phyloP scores from a whole-genome alignment of 1,140 invertebrate genomes.

The Anthonomus grandis region DNA sequence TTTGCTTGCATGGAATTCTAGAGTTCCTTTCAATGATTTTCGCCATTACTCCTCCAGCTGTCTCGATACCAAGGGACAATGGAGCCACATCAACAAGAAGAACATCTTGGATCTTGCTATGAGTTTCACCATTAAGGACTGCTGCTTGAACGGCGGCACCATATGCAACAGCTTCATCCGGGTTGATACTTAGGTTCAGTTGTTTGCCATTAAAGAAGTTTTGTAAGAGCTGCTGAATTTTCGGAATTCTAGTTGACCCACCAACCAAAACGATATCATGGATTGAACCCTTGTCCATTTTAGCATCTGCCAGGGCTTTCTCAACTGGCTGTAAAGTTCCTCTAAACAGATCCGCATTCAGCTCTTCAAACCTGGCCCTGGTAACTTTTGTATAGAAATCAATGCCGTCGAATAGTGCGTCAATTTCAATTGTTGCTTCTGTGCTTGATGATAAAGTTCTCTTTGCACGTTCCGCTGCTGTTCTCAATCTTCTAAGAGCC shows the following conservation, averaged over 20 bases:
- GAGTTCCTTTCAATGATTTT: conserved; percentile 63
- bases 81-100: conserved; percentile 56
- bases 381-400: conserved; percentile 56
- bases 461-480: conserved; percentile 58
- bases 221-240: conserved; percentile 53
- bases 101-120: conserved; percentile 52
- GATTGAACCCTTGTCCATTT: conserved; percentile 63
- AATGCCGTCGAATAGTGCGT: conserved; percentile 52
- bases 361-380: conserved; percentile 57
- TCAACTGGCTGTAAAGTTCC: conserved; percentile 56
- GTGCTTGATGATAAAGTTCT: conserved; percentile 54
- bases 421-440: conserved; percentile 53
- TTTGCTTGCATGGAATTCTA: conserved; percentile 61
- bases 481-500: conserved; percentile 58
- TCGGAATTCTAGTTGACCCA: conserved; percentile 63
- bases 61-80: conserved; percentile 59
- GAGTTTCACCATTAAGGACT: conserved; percentile 48
- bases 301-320: conserved; percentile 64
- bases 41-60: conserved; percentile 63
- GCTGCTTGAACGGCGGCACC: conserved; percentile 54
- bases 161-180: conserved; percentile 54
- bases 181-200: conserved; percentile 55
- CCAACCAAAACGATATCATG: conserved; percentile 71
- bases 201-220: conserved; percentile 53
- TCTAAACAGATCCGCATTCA: conserved; percentile 53